Evolutionary conservation across 2,888 invertebrate genomes (phyloP), one percentile per base, ranked within the genome.

Genomic region (Patella caerulea): DNA sequence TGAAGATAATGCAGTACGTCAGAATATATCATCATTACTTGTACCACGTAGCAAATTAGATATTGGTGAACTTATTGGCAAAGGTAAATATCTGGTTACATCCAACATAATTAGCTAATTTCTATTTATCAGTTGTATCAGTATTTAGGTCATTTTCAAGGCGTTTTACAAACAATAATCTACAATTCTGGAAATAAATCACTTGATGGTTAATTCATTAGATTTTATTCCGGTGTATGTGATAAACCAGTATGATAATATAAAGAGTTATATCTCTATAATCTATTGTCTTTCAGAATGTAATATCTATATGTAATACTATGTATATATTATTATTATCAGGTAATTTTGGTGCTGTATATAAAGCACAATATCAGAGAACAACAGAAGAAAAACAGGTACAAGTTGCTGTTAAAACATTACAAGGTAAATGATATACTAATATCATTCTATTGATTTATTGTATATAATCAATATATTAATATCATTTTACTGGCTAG

Each of bases 401-500:
- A 53, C 83, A 85, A 72, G 90, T 90, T 7, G 90, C 90, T 55
- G 86, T 88, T 12, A 91, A 90, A 83, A 87, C 88, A 34, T 76
- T 91, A 70, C 89, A 90, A 85, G 89, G 90, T 90, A 79, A 73
- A 76, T 56, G 9, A 45, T 45, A 45, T 45, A 45, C 9, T 45
- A 5, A 34, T 34, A 34, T 34, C 34, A 34, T 34, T 34, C 34
- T 4, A 34, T 34, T 34, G 4, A 45, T 5, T 45, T 3, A 45
- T 5, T 45, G 4, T 4, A 2, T 34, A 34, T 34, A 34, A 34
- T 34, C 34, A 34, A 34, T 2, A 45, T 5, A 45, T 45, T 45
- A 45, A 45, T 45, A 45, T 9, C 45, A 45, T 7, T 45, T 45
- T 45, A 45, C 9, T 7, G 45, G 1, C 45, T 45, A 45, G 45